phyloP scores from a whole-genome alignment of 2,797 vertebrate genomes.

The Galaxias olidus region DNA sequence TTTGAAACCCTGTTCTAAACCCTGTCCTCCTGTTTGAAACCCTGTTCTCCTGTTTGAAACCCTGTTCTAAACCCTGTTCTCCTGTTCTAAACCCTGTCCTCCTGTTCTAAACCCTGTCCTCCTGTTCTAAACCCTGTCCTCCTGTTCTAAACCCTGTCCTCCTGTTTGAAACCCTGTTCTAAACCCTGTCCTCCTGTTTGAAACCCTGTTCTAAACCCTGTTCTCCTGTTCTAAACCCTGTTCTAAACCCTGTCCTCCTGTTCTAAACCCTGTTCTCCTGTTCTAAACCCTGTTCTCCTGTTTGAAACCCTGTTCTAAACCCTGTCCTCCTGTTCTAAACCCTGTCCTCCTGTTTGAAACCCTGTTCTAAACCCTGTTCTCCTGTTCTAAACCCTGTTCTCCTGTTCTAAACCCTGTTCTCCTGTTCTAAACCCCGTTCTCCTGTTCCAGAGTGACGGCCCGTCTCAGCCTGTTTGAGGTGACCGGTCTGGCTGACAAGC shows the following conservation, averaged over 20 bases:
- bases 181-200: no score
- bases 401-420: not conserved
- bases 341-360: not conserved
- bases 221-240: not conserved
- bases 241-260: no score
- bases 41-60: no score
- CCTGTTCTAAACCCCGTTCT: not conserved
- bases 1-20: no score
- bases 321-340: not conserved
- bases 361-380: not conserved
- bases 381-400: not conserved
- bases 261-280: not conserved
- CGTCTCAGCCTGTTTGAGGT: constrained; percentile 88
- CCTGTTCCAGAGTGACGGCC: constrained; percentile 80
- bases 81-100: no score
- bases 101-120: no score
- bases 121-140: no score
- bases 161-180: no score
- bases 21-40: no score
- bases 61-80: no score
- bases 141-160: no score
- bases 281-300: not conserved
- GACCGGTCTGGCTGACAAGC: constrained; percentile 77
- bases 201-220: not conserved
- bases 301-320: no score